Conservation (phyloP, 2,888 invertebrate species). For the Chaitophorus viminalis region DNA sequence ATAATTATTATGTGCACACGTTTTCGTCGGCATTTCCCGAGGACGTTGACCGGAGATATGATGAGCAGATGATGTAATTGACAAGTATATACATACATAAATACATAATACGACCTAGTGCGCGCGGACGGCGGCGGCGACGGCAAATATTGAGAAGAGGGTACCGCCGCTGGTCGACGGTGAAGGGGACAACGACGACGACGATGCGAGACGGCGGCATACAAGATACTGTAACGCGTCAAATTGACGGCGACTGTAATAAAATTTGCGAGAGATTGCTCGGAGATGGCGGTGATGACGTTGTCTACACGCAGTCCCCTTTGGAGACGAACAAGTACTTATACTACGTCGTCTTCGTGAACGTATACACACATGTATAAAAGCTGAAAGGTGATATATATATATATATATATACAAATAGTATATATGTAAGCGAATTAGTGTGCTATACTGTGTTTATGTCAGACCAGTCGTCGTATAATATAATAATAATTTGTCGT, state of each 20-base stretch:
- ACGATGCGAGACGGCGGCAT: not conserved
- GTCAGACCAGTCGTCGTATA: not conserved
- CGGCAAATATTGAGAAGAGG: not conserved
- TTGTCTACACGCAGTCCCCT: not conserved
- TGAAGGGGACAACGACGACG: not conserved
- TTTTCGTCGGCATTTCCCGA: not conserved
- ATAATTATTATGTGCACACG: not conserved
- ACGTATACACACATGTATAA: not conserved
- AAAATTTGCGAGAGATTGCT: constrained; percentile 12
- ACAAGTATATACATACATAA: not conserved
- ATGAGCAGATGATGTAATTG: not conserved
- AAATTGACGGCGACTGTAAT: constrained; percentile 14
- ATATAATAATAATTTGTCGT: not conserved
- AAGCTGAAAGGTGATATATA: not conserved
- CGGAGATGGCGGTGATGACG: not conserved
- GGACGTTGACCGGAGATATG: not conserved
- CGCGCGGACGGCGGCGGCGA: not conserved
- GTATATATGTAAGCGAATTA: not conserved
- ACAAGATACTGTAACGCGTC: not conserved
- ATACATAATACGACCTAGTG: too few relatives aligned
- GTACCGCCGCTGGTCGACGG: not conserved
- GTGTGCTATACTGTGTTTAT: not conserved
- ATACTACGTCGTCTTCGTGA: not conserved
- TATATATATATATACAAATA: not conserved
- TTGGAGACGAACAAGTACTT: constrained; percentile 3